Conservation (phyloP, 2,888 invertebrate genomes). For the Parochlus steinenii region DNA sequence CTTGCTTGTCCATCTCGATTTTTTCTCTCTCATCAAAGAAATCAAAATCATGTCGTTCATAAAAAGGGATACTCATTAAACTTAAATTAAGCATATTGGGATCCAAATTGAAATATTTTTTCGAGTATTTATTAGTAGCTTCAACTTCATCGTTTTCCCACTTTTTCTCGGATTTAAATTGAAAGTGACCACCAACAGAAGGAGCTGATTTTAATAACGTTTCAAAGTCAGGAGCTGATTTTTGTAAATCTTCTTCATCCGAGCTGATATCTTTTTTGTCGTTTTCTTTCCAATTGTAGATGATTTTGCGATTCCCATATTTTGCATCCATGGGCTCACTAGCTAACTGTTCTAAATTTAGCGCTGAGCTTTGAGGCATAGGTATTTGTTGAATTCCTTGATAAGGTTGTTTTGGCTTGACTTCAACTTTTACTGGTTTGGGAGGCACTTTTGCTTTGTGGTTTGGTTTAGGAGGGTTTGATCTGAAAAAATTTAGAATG, state of each 20-base stretch:
- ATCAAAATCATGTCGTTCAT: constrained; percentile 28
- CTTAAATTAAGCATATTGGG: constrained; percentile 27
- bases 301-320: no score
- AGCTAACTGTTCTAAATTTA: no score
- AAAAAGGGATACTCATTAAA: constrained; percentile 32
- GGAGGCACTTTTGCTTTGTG: no score
- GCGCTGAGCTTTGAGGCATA: no score
- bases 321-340: no score
- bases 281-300: no score
- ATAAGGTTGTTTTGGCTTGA: no score
- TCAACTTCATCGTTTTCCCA: constrained; percentile 27
- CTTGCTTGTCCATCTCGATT: constrained; percentile 21
- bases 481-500: no score
- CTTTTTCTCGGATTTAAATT: constrained; percentile 30
- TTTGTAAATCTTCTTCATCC: constrained; percentile 22
- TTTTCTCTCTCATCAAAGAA: constrained; percentile 29
- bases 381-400: no score
- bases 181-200: constrained; percentile 26
- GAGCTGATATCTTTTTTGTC: no score
- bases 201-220: constrained; percentile 25
- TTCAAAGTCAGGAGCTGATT: constrained; percentile 27
- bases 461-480: no score
- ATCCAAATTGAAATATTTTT: constrained; percentile 32
- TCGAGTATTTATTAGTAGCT: constrained; percentile 24
- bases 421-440: no score